A percentile compares a stretch with the other conserved stretches of the same genome.
Conservation (phyloP, 2,113 vertebrate genomes). For the Scortum barcoo region DNA sequence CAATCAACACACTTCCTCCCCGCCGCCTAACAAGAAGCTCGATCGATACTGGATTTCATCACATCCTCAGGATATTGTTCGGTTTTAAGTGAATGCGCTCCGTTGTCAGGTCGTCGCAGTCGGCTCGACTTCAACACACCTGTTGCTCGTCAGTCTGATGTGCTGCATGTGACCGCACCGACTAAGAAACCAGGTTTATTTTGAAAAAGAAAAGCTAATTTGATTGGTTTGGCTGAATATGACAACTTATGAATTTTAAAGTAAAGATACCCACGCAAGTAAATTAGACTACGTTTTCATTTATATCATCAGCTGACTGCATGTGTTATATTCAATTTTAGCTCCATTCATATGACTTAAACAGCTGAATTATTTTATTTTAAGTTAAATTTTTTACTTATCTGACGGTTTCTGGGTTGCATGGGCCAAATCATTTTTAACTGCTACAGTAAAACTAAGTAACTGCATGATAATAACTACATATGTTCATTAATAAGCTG, state of each 20-base stretch:
- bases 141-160: constrained; percentile 26
- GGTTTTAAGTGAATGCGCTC: background rate
- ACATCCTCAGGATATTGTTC: constrained; percentile 42
- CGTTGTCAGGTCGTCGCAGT: background rate
- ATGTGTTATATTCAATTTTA: no score
- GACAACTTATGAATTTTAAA: no score
- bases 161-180: background rate
- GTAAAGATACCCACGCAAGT: background rate
- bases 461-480: background rate
- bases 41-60: constrained; percentile 63
- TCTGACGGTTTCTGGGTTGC: background rate
- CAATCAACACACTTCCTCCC: constrained; percentile 56
- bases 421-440: background rate
- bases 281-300: background rate
- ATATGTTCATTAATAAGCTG: background rate
- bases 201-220: background rate
- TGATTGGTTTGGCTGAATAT: no score
- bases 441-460: background rate
- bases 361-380: background rate
- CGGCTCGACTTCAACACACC: background rate
- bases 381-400: background rate
- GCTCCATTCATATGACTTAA: background rate
- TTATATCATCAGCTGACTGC: background rate
- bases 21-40: constrained; percentile 9
- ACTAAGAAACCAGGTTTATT: background rate